A percentile compares a stretch with the other conserved stretches of the same genome.
Conservation (phyloP, 2,113 vertebrate genomes). For the Sinocyclocheilus anophthalmus region DNA sequence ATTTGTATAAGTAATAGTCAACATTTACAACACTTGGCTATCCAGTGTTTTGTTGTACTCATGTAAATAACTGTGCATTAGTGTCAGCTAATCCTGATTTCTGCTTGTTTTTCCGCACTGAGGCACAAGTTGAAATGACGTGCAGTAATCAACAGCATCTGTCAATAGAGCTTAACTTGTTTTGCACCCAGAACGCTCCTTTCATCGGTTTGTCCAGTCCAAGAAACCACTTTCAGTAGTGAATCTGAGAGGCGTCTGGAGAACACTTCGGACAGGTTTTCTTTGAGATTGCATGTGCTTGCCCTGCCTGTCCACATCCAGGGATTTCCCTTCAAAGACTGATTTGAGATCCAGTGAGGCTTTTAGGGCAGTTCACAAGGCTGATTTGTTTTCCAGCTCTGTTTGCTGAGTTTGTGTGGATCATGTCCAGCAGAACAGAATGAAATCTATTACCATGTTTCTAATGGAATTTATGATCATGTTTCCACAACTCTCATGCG, state of each 20-base stretch:
- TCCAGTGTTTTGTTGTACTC: not conserved
- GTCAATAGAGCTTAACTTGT: not conserved
- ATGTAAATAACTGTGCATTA: not conserved
- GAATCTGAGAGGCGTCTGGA: not conserved
- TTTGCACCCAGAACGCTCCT: not conserved
- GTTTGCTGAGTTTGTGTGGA: not conserved
- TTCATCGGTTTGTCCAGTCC: not conserved
- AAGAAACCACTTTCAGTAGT: not conserved
- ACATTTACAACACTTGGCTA: not conserved
- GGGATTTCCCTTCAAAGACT: not conserved
- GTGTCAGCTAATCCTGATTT: not conserved
- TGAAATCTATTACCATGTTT: not conserved
- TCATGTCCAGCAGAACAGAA: slow-evolving; percentile 5
- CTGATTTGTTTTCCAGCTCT: slow-evolving; percentile 14
- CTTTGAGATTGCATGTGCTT: not conserved
- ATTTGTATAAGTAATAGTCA: too few relatives aligned
- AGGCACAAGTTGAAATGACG: not conserved
- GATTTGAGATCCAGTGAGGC: not conserved
- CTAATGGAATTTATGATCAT: not conserved
- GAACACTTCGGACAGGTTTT: not conserved
- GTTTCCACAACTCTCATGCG: not conserved
- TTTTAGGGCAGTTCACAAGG: not conserved
- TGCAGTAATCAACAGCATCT: not conserved
- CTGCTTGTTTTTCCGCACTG: not conserved
- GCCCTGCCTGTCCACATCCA: not conserved